Conservation (phyloP, 2,113 vertebrate species). For the Eurystomus gularis region DNA sequence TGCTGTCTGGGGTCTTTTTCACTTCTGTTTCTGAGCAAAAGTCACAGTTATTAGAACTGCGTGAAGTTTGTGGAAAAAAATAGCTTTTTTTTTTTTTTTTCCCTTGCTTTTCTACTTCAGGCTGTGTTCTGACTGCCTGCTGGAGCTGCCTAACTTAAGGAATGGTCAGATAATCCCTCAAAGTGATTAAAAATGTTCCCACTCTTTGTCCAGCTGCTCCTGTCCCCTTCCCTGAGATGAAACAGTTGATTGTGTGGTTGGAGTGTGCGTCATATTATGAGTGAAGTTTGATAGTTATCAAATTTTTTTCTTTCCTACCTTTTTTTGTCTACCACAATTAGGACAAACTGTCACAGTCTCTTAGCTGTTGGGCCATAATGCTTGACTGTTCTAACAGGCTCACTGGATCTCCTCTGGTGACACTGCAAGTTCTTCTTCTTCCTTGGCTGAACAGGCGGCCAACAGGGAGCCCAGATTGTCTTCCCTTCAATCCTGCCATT, state of each 20-base stretch:
- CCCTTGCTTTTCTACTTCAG: not conserved
- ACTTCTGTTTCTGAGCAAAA: not conserved
- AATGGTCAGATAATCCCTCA: not conserved
- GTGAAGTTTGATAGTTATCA: not conserved
- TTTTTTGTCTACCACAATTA: not conserved
- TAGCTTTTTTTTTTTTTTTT: not conserved
- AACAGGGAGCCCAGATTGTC: fast-evolving
- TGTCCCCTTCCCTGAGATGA: not conserved
- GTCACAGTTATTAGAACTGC: not conserved
- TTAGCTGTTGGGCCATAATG: not conserved
- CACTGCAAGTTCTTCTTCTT: not conserved
- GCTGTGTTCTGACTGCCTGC: not conserved
- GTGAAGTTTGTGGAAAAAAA: not conserved
- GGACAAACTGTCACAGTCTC: not conserved
- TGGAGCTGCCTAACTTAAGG: not conserved
- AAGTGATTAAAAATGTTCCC: not conserved
- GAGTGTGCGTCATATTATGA: fast-evolving
- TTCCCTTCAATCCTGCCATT: not conserved
- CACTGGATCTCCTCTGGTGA: not conserved
- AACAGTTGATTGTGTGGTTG: not conserved
- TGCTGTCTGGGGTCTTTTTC: not conserved
- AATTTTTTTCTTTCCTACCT: not conserved
- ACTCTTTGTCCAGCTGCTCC: not conserved
- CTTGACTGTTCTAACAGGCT: not conserved
- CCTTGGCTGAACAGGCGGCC: not conserved